A percentile compares a stretch with the other conserved stretches of the same genome.
Evolutionary conservation across 2,888 invertebrate species (phyloP).

Genomic region (Lissocephala sabroskyi): DNA sequence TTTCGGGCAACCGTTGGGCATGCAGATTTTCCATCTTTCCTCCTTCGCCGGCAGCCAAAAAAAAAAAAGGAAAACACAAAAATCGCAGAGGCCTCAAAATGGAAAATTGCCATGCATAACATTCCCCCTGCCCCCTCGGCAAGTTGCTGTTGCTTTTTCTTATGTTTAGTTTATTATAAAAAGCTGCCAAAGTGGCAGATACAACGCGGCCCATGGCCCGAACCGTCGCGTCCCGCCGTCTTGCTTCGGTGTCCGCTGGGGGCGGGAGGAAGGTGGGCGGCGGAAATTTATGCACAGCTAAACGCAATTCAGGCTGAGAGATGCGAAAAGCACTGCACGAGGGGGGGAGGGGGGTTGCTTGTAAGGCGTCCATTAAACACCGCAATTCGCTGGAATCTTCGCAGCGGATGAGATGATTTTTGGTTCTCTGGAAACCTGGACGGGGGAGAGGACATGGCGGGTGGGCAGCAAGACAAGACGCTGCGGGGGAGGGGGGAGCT

Average conservation of each 20-base stretch:
- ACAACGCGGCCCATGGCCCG: no score
- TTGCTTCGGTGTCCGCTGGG: constrained; percentile 17
- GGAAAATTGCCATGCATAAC: constrained; percentile 67
- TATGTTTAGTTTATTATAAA: constrained; percentile 44
- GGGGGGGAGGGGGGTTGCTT: no score
- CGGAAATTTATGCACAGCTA: constrained; percentile 50
- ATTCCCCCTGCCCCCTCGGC: constrained; percentile 32
- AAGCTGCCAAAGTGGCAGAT: constrained; percentile 38
- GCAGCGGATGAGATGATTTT: no score
- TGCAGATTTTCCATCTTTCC: constrained; percentile 11
- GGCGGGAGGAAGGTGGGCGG: neutral
- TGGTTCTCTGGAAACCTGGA: no score
- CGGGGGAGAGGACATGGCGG: no score
- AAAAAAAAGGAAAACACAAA: constrained; percentile 7
- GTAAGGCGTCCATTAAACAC: no score
- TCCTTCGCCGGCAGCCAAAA: constrained; percentile 44
- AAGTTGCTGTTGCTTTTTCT: neutral
- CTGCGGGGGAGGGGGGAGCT: no score
- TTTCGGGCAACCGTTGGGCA: neutral
- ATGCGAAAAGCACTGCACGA: no score
- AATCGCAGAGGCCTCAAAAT: constrained; percentile 56
- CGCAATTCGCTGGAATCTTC: no score
- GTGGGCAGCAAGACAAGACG: no score
- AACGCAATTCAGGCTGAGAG: constrained; percentile 48
- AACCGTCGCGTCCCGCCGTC: neutral